A percentile compares a stretch with the other conserved stretches of the same genome.
Conservation (phyloP, 2,797 vertebrate genomes). For the Gobionotothen gibberifrons region DNA sequence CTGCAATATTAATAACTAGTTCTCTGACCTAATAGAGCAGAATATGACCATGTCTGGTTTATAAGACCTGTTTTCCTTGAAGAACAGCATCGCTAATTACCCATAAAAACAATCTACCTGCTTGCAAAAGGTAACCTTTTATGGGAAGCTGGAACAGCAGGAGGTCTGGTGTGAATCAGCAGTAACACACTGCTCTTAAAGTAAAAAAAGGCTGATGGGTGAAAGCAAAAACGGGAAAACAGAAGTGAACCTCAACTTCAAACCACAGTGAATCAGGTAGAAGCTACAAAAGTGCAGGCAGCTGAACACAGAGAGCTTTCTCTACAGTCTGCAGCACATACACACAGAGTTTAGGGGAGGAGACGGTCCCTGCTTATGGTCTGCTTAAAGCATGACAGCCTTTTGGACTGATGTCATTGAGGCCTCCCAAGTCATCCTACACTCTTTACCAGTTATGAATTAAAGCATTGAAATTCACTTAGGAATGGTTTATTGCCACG, state of each 20-base stretch:
- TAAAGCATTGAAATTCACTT: slow-evolving; percentile 52
- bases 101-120: background rate
- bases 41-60: background rate
- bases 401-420: slow-evolving; percentile 38
- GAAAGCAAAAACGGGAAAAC: background rate
- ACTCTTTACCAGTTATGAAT: slow-evolving; percentile 34
- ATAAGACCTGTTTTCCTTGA: background rate
- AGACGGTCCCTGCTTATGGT: background rate
- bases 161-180: background rate
- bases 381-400: slow-evolving; percentile 7
- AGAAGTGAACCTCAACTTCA: background rate
- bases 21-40: too few relatives aligned
- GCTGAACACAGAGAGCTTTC: slow-evolving; percentile 1
- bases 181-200: background rate
- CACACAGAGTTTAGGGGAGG: background rate
- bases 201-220: background rate
- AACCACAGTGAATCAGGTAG: background rate
- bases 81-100: background rate
- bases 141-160: background rate
- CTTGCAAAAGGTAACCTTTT: background rate
- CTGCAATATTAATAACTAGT: background rate
- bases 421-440: slow-evolving; percentile 16
- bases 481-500: slow-evolving; percentile 11
- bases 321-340: background rate
- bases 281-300: background rate